Base-by-base conservation (phyloP, 2,888 invertebrate species). In the Meandrusa payeni region DNA sequence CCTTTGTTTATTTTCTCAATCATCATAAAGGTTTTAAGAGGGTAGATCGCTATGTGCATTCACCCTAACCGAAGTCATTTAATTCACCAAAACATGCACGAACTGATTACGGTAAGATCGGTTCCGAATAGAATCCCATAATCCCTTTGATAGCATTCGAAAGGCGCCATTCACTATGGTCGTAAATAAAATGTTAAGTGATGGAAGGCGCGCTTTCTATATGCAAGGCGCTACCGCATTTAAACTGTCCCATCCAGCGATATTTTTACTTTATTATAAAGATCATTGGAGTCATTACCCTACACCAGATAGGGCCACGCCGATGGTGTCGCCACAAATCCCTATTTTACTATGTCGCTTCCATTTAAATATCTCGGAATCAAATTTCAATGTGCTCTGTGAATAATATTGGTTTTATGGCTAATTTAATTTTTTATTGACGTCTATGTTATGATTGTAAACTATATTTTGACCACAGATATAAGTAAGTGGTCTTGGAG, bases 181-280 rank as follows among this genome's bases (percentile, higher is more conserved):
- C 68, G 64, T 75, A 75, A 76, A 76, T 74, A 61, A 67, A 45
- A 26, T 52, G 56, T 57, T 64, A 72, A 72, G 7, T 61, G 61
- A 66, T 64, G 62, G 61, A 60, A 61, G 55, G 49, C 50, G 56
- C 53, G 58, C 61, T 57, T 59, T 54, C 49, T 54, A 53, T 61
- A 58, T 53, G 60, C 57, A 65, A 64, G 61, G 62, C 61, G 67
- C 72, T 72, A 71, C 73, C 55, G 60, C 55, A 49, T 59, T 50
- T 20, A 17, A 34, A 48, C 40, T 24, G 43, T 37, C 42, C 17
- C 7, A 38, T 26, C 10, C 12, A 24, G 17, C 5, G 36, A 36
- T 19, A 26, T 11, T 26, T 38, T 43, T 43, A 26, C 26, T 24
- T 26, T 38, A 22, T 41, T 41, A 37, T 48, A 7, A 43, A 31